Evolutionary conservation across 2,113 vertebrate species (phyloP).

Genomic region (Mustela lutreola): DNA sequence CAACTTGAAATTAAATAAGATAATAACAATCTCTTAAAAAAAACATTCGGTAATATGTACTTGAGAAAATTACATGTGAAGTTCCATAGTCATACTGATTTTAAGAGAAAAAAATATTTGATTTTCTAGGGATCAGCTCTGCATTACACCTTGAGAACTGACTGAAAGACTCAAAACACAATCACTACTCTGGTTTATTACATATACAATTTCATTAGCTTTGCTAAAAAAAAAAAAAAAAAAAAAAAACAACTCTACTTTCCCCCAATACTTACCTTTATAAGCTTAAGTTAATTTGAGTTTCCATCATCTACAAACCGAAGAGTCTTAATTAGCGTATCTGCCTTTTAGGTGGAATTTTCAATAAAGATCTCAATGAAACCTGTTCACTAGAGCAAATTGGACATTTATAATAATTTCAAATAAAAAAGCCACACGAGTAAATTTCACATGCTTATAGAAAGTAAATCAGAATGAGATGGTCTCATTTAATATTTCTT

Average conservation of each 20-base stretch:
- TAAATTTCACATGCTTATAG: slow-evolving; percentile 10
- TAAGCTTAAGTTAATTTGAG: not conserved
- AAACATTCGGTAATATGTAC: not conserved
- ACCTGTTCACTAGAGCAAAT: slow-evolving; percentile 13
- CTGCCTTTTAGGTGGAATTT: not conserved
- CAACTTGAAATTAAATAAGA: not conserved
- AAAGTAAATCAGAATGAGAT: slow-evolving; percentile 20
- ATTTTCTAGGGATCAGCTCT: not conserved
- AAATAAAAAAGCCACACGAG: not conserved
- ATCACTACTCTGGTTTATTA: not conserved
- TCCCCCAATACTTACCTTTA: not conserved
- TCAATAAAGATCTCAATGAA: not conserved
- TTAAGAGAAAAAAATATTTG: slow-evolving; percentile 16
- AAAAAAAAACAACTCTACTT: not conserved
- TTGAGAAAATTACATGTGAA: not conserved
- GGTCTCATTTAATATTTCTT: slow-evolving; percentile 8
- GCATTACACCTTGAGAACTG: not conserved
- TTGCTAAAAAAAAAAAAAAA: not conserved
- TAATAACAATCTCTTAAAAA: not conserved
- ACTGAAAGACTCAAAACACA: not conserved
- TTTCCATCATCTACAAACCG: not conserved
- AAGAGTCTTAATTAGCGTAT: not conserved
- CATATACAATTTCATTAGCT: not conserved
- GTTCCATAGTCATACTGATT: not conserved
- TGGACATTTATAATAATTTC: not conserved